These are phyloP conservation scores for Apotomis capreana DNA, from an alignment of 2,888 invertebrate species.

Conservation along the genomic window DNA sequence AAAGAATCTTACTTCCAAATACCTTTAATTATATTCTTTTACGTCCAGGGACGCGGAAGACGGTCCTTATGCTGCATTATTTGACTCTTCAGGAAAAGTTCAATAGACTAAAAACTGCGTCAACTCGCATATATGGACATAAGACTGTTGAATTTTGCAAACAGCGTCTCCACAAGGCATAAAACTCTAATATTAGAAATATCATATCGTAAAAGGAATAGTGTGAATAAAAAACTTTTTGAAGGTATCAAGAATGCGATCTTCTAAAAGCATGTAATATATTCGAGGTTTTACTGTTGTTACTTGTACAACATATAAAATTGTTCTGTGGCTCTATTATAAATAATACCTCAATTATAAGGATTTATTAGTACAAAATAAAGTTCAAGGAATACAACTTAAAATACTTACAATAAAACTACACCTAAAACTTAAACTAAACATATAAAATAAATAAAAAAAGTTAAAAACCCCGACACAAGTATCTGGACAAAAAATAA, in stretches of 20 bases:
- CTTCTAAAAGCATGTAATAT: background rate
- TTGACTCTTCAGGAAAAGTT: background rate
- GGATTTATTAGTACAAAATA: too few species aligned
- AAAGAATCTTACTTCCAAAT: constrained; percentile 20
- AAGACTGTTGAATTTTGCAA: too few species aligned
- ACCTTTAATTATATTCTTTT: constrained; percentile 26
- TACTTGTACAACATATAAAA: background rate
- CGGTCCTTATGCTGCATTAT: background rate
- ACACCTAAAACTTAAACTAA: too few species aligned
- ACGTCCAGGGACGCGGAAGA: background rate
- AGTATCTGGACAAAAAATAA: too few species aligned
- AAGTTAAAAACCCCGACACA: too few species aligned
- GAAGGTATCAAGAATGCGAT: background rate
- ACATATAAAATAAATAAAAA: too few species aligned
- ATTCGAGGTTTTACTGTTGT: background rate
- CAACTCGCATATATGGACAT: too few species aligned
- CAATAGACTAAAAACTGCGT: too few species aligned
- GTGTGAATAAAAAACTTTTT: background rate
- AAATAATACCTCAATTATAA: too few species aligned
- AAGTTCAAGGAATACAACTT: too few species aligned
- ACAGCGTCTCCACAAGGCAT: background rate
- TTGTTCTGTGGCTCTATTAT: too few species aligned
- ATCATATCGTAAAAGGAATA: background rate
- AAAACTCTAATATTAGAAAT: background rate
- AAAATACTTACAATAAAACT: too few species aligned